A percentile compares a stretch with the other conserved stretches of the same genome.
Conservation (phyloP, 1,140 invertebrate genomes). For the Camponotus floridanus region DNA sequence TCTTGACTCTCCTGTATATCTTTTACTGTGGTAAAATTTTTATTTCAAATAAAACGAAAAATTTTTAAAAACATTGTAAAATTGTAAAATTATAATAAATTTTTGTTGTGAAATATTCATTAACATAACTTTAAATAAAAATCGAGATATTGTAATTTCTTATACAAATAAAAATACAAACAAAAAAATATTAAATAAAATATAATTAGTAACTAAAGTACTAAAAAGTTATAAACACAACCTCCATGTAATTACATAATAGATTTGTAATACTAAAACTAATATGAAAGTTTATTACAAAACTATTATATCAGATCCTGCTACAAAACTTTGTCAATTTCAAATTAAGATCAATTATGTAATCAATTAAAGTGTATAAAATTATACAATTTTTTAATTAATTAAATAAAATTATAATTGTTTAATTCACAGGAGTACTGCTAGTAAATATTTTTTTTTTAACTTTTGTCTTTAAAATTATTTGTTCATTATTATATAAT, state of each 20-base stretch:
- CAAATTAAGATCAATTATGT: background rate
- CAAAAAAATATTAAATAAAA: conserved; percentile 20
- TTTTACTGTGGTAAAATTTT: background rate
- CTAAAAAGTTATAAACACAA: conserved; percentile 26
- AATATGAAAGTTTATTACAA: conserved; percentile 7
- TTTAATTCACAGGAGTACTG: background rate
- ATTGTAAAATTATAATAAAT: background rate
- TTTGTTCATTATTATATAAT: background rate
- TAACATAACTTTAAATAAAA: conserved; percentile 1
- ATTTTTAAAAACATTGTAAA: conserved; percentile 16
- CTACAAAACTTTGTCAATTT: background rate
- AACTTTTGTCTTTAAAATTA: conserved; percentile 7
- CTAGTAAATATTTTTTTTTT: background rate
- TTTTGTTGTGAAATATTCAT: conserved; percentile 7
- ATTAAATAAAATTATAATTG: background rate
- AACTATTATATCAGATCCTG: conserved; percentile 25
- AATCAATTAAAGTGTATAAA: background rate
- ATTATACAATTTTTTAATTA: background rate
- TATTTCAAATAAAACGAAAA: conserved; percentile 22
- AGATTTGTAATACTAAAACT: conserved; percentile 19
- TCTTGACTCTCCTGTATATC: conserved; percentile 48
- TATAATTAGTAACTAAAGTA: background rate
- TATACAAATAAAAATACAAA: background rate
- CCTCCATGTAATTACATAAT: conserved; percentile 8
- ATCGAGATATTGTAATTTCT: background rate